These are phyloP conservation scores for Anthrax anthrax DNA, from an alignment of 2,888 invertebrate genomes.

Conservation along the genomic window DNA sequence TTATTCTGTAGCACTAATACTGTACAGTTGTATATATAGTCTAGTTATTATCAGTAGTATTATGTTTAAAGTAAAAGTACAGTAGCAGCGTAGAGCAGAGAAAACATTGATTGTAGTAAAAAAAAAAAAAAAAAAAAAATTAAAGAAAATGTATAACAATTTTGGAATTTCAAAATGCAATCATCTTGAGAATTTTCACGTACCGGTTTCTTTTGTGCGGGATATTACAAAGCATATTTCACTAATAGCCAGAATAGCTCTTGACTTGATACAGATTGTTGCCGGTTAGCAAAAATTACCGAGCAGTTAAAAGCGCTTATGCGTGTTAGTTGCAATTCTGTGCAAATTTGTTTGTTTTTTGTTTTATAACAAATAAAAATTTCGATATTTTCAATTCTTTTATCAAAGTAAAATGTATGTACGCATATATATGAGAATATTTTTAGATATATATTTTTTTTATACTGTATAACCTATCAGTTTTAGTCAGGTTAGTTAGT, in stretches of 20 bases:
- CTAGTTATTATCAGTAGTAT: too few species aligned
- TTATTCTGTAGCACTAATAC: background rate
- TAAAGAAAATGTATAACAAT: constrained; percentile 5
- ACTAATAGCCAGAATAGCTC: constrained; percentile 21
- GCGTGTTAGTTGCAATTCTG: too few species aligned
- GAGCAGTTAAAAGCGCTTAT: too few species aligned
- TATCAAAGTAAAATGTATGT: too few species aligned
- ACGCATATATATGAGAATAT: too few species aligned
- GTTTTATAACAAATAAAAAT: too few species aligned
- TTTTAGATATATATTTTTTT: too few species aligned
- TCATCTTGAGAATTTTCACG: constrained; percentile 10
- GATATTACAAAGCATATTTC: constrained; percentile 19
- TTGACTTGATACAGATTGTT: constrained; percentile 13
- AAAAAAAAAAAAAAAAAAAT: background rate
- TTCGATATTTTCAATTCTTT: too few species aligned
- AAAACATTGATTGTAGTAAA: background rate
- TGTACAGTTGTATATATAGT: too few species aligned
- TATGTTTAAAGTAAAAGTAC: too few species aligned
- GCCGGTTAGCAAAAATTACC: background rate
- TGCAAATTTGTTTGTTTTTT: too few species aligned
- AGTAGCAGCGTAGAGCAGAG: background rate
- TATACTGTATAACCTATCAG: background rate
- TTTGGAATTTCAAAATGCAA: constrained; percentile 11
- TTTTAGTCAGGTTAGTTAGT: background rate
- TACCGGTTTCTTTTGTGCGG: constrained; percentile 14